Base-by-base conservation (phyloP, 2,113 vertebrate genomes). In the Stegastes partitus region DNA sequence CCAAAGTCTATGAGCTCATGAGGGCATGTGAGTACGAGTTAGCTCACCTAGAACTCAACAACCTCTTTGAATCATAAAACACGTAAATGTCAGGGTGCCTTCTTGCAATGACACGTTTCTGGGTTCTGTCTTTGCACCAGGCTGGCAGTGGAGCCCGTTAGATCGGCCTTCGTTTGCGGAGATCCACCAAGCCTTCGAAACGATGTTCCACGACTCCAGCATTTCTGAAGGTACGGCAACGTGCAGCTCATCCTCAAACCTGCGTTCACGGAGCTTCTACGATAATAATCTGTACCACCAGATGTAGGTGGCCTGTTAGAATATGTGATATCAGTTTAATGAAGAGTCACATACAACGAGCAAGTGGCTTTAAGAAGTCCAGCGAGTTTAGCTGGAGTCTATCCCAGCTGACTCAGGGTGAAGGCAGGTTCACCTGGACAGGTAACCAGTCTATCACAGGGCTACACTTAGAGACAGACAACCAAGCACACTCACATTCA, bases 201-300 rank as follows among this genome's bases (percentile, higher is more conserved):
- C 98, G 0, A 99, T 99, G 98, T 99, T 99, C 86, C 98, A 99
- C 0, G 97, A 99, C 90, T 99, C 98, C 0, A 99, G 98, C 93
- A 99, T 99, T 85, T 98, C 97, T 61, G 98, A 99, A 95, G 98
- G 98, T 99, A 93, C 77, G 23, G 22, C 7, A 12, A 56, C 23
- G 11, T 50, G 28, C 6, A 31, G 15, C 23, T 55, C 47, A 22
- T 22, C 28, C 12, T 64, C 19, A 53, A 59, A 68, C 22, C 26
- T 44, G 18, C 25, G 44, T 50, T 39, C 11, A 44, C 7, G 18
- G 63, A 45, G 8, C 11, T 26, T 80, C 37, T 5, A 28, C 28
- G 5, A 28, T 28, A 28, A 28, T 28, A 28, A 28, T 28, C 26
- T 2, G 26, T 28, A 2, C 5, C 26, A 28, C 26, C 26, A 28